Conservation (phyloP, 2,113 vertebrate species). For the Clarias magur region DNA sequence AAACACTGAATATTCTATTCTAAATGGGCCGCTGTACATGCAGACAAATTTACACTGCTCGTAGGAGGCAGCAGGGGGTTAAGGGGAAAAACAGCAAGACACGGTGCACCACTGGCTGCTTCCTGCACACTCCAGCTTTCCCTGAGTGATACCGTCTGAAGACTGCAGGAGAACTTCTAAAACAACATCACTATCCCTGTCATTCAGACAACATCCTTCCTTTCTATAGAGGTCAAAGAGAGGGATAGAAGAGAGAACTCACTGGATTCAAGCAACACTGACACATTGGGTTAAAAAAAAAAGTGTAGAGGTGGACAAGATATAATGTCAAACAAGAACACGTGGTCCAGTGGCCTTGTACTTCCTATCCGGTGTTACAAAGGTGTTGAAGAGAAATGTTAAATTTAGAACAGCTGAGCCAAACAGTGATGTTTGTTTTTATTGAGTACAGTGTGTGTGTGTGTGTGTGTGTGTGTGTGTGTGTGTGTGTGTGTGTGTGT, state of each 20-base stretch:
- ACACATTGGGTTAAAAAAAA: neutral
- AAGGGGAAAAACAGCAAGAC: neutral
- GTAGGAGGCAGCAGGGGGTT: slow-evolving; percentile 14
- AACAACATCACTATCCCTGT: neutral
- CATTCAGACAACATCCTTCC: neutral
- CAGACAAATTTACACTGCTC: slow-evolving; percentile 13
- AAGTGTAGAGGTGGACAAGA: slow-evolving; percentile 17
- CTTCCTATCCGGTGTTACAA: slow-evolving; percentile 33
- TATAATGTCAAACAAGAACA: slow-evolving; percentile 56
- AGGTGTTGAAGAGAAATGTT: slow-evolving; percentile 38
- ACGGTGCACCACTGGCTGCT: slow-evolving; percentile 9
- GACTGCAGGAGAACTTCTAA: neutral
- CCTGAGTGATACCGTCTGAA: neutral
- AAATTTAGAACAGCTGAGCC: slow-evolving; percentile 48
- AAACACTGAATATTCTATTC: no score
- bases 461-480: neutral
- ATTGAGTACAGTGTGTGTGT: neutral
- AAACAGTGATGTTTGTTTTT: slow-evolving; percentile 18
- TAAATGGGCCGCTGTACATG: neutral
- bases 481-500: neutral
- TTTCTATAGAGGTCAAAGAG: neutral
- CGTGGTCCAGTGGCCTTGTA: slow-evolving; percentile 49
- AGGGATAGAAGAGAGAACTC: neutral
- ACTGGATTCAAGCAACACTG: neutral
- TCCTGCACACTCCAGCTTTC: slow-evolving; percentile 28